Base-by-base conservation (phyloP, 64 coral and sea anemone genomes). In the Cladopsammia gracilis region DNA sequence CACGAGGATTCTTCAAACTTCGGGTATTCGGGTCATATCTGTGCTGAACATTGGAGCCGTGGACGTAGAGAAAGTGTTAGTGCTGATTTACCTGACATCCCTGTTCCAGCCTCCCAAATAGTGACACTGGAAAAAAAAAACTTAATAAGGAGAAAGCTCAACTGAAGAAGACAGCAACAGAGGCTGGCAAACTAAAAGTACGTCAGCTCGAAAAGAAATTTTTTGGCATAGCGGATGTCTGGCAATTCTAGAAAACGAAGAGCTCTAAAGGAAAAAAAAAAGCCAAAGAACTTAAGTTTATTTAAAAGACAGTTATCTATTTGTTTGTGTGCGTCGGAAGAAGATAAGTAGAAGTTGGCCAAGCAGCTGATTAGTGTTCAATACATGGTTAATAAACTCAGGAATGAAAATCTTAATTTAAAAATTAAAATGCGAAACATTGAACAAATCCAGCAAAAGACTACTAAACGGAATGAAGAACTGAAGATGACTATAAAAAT, bases 281-380 rank as follows among this genome's bases (percentile, higher is more conserved):
- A 19, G 9, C 53, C 76, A 79, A 49, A 15, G 7, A 79, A 79
- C 9, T 79, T n/a, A n/a, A n/a, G n/a, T n/a, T n/a, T 79, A 79
- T 49, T 47, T 79, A 79, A 79, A 79, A 48, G 48, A 79, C 76
- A 79, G 76, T 79, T 79, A 79, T 79, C 76, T 79, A 79, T 5
- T 79, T 47, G 76, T 79, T 79, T 79, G 76, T 48, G 0, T 79
- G 48, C 76, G 20, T 79, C 76, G 16, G 76, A 57, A 20, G 76
- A 79, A 79, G 76, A 50, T 79, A 49, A 79, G 76, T 2, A 79
- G 76, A 3, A 2, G 53, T 14, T 79, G 76, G 53, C 76, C 76
- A 47, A 79, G 76, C 76, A 79, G 76, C 76, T 79, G 76, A 79
- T 6, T 47, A 79, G 20, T 79, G 76, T 47, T 79, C 76, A 79